These are phyloP conservation scores for Chouioia cunea DNA, from an alignment of 2,888 invertebrate species.

Conservation along the genomic window DNA sequence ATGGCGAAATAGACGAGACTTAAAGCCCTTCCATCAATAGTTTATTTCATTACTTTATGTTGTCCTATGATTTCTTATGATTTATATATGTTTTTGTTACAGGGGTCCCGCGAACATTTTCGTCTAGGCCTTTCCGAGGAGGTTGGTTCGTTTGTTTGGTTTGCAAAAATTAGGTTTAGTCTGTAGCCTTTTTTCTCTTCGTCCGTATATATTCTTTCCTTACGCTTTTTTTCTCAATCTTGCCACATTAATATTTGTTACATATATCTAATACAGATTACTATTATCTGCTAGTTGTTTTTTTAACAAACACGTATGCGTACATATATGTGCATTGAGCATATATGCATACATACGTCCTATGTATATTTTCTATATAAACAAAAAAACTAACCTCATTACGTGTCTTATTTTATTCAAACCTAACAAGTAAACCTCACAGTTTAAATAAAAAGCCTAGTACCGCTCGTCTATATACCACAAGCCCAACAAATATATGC, in stretches of 20 bases:
- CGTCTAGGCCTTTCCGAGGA: conserved; percentile 68
- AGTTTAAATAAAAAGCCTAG: conserved; percentile 42
- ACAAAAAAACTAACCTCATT: conserved; percentile 45
- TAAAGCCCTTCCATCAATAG: conserved; percentile 38
- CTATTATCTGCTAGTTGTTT: conserved; percentile 39
- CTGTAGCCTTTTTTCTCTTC: conserved; percentile 62
- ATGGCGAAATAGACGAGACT: conserved; percentile 20
- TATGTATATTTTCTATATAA: conserved; percentile 31
- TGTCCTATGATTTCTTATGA: conserved; percentile 65
- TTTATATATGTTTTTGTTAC: conserved; percentile 68
- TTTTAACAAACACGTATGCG: conserved; percentile 25
- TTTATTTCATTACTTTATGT: conserved; percentile 54
- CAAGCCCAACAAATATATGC: conserved; percentile 38
- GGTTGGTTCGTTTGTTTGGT: conserved; percentile 67
- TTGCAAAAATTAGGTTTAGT: conserved; percentile 65
- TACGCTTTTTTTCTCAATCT: conserved; percentile 45
- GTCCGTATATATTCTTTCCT: conserved; percentile 48
- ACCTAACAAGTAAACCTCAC: conserved; percentile 49
- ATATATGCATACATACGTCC: conserved; percentile 41
- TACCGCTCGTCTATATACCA: conserved; percentile 43
- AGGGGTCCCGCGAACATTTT: conserved; percentile 67
- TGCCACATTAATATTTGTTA: conserved; percentile 43
- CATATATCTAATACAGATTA: conserved; percentile 39
- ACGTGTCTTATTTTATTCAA: conserved; percentile 41
- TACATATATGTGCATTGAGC: conserved; percentile 46